Base-by-base conservation (phyloP, 2,797 vertebrate genomes). In the Anguilla pacifica region DNA sequence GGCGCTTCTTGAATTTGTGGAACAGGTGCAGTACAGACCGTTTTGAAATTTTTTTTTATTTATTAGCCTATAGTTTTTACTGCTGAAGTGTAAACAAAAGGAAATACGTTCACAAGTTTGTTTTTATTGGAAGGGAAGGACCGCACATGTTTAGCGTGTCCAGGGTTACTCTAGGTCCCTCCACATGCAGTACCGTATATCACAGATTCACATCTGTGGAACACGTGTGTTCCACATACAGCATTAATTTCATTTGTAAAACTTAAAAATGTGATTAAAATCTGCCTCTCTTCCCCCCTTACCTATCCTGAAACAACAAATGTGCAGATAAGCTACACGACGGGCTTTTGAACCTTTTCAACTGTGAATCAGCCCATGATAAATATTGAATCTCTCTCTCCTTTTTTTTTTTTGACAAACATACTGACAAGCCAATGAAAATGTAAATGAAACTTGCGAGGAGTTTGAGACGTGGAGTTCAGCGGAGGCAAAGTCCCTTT, bases 401-500 rank as follows among this genome's bases (percentile, higher is more conserved):
- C 11, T 85, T 67, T 13, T 31, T 70, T 74, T 51, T 25, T 22
- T 35, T 85, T 31, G 79, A 49, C 61, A 67, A 83, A 46, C 39
- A 61, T 74, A 83, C 83, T 87, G 82, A 74, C 83, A 84, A 59
- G 83, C 67, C 55, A 39, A 15, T 57, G 55, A 85, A 77, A 28
- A 25, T 6, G n/a, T 22, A 70, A 70, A 88, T 88, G 77, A 31
- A 39, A 77, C n/a, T 59, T 74, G 83, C 17, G 13, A 77, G 82
- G 83, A 87, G 86, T n/a, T 55, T 49, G 59, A 83, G 43, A 28
- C 31, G 86, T 39, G 46, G 10, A 79, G 61, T 84, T 82, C 81
- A 84, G 61, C 81, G 84, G 86, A 84, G 67, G 83, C 61, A 72
- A 88, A 7, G 67, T 84, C 51, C 83, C 87, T 67, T 46, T 57